Percentiles rank a stretch among this genome's conserved stretches.
Conservation (phyloP, 2,888 invertebrate species). For the Torymus tubicola region DNA sequence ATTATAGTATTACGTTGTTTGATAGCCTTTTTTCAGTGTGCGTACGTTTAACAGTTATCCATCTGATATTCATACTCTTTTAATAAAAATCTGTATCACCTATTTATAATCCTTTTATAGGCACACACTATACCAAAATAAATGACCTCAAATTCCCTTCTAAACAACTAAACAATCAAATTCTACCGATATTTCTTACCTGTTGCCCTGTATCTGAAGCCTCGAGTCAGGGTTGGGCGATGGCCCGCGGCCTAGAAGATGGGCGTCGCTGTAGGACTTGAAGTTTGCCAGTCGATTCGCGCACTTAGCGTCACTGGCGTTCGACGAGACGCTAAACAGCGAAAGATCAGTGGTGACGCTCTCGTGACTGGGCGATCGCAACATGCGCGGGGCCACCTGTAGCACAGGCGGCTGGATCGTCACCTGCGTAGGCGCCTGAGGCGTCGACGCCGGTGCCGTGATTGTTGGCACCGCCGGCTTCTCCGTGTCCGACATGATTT, state of each 20-base stretch:
- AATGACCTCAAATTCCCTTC: too few relatives aligned
- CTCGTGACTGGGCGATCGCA: constrained; percentile 89
- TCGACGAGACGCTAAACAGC: constrained; percentile 86
- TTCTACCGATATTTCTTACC: constrained; percentile 61
- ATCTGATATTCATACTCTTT: too few relatives aligned
- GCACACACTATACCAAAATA: too few relatives aligned
- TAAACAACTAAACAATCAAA: neutral
- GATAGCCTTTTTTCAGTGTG: too few relatives aligned
- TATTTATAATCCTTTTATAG: too few relatives aligned
- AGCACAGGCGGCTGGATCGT: constrained; percentile 77
- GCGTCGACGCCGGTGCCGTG: constrained; percentile 63
- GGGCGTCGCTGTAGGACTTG: constrained; percentile 77
- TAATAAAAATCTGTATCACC: too few relatives aligned
- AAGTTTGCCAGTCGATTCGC: constrained; percentile 77
- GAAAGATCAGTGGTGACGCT: constrained; percentile 90
- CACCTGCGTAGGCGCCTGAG: constrained; percentile 52
- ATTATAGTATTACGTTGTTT: too few relatives aligned
- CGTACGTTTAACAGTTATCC: too few relatives aligned
- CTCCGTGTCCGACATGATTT: constrained; percentile 69
- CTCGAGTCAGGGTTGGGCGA: constrained; percentile 85
- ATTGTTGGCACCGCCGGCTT: constrained; percentile 59
- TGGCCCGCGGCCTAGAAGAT: constrained; percentile 79
- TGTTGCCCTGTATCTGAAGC: constrained; percentile 68
- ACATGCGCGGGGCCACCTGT: constrained; percentile 80
- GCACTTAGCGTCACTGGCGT: constrained; percentile 79